Conservation (phyloP, 2,888 invertebrate genomes). For the Galerucella pusilla region DNA sequence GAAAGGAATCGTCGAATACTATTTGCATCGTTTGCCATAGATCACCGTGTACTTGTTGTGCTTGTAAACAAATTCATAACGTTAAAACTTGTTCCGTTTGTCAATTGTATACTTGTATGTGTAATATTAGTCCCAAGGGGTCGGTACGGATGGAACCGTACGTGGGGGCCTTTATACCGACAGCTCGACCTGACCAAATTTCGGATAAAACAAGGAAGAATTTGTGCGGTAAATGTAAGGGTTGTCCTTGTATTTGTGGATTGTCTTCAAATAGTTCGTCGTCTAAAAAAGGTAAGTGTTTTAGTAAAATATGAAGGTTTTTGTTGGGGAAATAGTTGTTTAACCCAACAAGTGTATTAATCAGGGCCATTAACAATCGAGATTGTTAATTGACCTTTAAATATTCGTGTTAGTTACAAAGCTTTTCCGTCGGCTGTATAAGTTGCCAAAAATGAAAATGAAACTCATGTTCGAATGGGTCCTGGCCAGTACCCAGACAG, state of each 20-base stretch:
- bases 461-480: no score
- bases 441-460: no score
- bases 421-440: no score
- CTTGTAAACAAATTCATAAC: slow-evolving; percentile 22
- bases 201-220: neutral
- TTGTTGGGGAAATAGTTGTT: no score
- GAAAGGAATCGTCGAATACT: neutral
- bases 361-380: no score
- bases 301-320: no score
- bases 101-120: slow-evolving; percentile 17
- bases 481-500: no score
- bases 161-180: slow-evolving; percentile 2
- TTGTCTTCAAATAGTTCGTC: neutral
- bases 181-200: neutral
- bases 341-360: no score
- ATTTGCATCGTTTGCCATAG: slow-evolving; percentile 22
- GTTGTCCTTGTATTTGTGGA: slow-evolving; percentile 13
- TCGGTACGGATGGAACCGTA: neutral
- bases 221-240: slow-evolving; percentile 12
- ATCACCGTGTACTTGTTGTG: slow-evolving; percentile 18
- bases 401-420: no score
- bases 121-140: slow-evolving; percentile 8
- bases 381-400: no score
- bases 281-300: slow-evolving; percentile 20
- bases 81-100: slow-evolving; percentile 23